Conservation (phyloP, 2,113 vertebrate species). For the Onychostruthus taczanowskii region DNA sequence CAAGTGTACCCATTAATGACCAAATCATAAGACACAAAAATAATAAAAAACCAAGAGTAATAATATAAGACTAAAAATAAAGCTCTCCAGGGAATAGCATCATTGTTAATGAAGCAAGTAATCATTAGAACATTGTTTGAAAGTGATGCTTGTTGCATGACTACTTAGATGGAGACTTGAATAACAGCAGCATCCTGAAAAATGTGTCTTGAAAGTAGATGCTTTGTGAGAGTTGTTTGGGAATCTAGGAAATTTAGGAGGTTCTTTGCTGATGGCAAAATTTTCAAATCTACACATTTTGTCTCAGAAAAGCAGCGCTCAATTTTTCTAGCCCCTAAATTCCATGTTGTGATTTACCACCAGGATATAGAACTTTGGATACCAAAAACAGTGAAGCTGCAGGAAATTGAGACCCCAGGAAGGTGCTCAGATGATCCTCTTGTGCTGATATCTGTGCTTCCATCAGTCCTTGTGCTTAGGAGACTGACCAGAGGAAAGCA, state of each 20-base stretch:
- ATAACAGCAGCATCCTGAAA: neutral
- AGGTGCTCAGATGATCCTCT: fast-evolving
- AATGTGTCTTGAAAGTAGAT: neutral
- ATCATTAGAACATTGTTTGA: slow-evolving; percentile 40
- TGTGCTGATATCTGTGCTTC: neutral
- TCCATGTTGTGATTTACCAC: neutral
- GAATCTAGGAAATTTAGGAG: neutral
- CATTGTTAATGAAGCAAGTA: slow-evolving; percentile 34
- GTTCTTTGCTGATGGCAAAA: neutral
- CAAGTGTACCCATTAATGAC: slow-evolving; percentile 10
- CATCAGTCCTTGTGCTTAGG: neutral
- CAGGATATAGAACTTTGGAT: neutral
- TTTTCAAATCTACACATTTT: neutral
- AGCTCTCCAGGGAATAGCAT: neutral
- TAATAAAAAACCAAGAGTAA: neutral
- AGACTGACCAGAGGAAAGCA: neutral
- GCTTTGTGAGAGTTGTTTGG: neutral
- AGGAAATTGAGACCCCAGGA: neutral
- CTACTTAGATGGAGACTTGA: slow-evolving; percentile 17
- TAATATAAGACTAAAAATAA: neutral
- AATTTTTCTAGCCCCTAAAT: neutral
- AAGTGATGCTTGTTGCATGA: neutral
- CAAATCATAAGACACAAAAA: slow-evolving; percentile 36
- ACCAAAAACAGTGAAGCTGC: neutral
- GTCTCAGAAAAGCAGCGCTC: neutral